Conservation (phyloP, 2,113 vertebrate genomes). For the Tychaedon coryphoeus region DNA sequence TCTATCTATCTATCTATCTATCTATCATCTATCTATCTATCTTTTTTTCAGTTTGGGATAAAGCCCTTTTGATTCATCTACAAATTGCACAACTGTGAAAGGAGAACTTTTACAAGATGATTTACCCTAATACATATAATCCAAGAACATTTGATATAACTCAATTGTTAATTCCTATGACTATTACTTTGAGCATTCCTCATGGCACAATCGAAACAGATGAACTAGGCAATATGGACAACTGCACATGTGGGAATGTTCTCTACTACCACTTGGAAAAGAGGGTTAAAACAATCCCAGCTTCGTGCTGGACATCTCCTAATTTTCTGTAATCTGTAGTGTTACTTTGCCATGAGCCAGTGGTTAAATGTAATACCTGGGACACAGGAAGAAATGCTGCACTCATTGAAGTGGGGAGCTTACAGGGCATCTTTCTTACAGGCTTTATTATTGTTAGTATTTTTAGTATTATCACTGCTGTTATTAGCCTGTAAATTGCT, state of each 20-base stretch:
- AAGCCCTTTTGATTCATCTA: background rate
- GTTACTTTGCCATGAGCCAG: background rate
- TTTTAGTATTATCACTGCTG: background rate
- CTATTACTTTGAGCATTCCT: background rate
- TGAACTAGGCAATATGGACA: background rate
- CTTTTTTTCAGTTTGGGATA: background rate
- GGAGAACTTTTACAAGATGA: background rate
- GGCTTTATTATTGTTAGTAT: background rate
- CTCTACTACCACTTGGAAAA: background rate
- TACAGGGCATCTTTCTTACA: background rate
- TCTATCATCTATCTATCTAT: background rate
- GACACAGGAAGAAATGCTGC: background rate
- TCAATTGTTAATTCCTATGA: background rate
- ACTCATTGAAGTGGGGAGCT: background rate
- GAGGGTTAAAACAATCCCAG: background rate
- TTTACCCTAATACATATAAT: background rate
- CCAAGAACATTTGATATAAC: background rate
- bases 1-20: background rate
- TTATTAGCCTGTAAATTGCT: background rate
- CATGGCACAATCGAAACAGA: background rate
- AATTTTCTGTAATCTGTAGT: background rate
- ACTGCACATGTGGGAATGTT: background rate
- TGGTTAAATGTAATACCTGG: background rate
- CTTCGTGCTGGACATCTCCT: background rate
- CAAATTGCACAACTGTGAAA: background rate